Conservation (phyloP, 2,888 invertebrate species). For the Drosophila acutilabella region DNA sequence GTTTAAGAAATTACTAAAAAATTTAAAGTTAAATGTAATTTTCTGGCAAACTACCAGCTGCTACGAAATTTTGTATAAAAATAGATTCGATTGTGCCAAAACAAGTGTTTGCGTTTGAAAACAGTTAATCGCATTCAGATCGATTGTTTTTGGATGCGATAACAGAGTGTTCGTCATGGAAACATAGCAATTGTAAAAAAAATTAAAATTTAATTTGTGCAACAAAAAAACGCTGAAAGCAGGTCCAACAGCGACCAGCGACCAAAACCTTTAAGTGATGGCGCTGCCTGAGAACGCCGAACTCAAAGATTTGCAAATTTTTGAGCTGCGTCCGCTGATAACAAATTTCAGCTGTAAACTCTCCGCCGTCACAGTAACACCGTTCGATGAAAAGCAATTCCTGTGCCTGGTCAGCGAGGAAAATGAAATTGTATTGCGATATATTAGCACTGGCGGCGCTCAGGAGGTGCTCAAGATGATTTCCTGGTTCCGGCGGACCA, state of each 20-base stretch:
- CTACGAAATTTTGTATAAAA: neutral
- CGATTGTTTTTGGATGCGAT: conserved; percentile 50
- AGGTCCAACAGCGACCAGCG: conserved; percentile 32
- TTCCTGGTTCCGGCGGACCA: conserved; percentile 83
- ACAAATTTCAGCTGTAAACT: conserved; percentile 84
- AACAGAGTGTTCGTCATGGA: conserved; percentile 53
- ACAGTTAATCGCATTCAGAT: conserved; percentile 1
- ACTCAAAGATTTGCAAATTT: conserved; percentile 80
- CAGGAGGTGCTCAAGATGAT: conserved; percentile 84
- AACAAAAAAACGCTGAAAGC: conserved; percentile 48
- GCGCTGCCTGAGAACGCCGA: conserved; percentile 65
- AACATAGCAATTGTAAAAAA: conserved; percentile 58
- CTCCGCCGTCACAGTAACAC: conserved; percentile 83
- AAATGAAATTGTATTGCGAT: conserved; percentile 84
- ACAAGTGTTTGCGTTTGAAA: neutral
- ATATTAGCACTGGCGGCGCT: conserved; percentile 77
- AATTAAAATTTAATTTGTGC: conserved; percentile 61
- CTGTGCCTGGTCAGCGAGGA: conserved; percentile 84
- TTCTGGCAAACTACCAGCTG: neutral
- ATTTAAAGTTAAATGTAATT: neutral
- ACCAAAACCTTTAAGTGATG: conserved; percentile 54
- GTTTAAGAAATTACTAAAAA: too few species aligned
- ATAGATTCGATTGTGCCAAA: neutral
- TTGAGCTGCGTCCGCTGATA: conserved; percentile 83
- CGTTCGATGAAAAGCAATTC: conserved; percentile 82